Evolutionary conservation across 2,113 vertebrate species (phyloP), one percentile per base, ranked within the genome.

Genomic region (Pteropus alecto): DNA sequence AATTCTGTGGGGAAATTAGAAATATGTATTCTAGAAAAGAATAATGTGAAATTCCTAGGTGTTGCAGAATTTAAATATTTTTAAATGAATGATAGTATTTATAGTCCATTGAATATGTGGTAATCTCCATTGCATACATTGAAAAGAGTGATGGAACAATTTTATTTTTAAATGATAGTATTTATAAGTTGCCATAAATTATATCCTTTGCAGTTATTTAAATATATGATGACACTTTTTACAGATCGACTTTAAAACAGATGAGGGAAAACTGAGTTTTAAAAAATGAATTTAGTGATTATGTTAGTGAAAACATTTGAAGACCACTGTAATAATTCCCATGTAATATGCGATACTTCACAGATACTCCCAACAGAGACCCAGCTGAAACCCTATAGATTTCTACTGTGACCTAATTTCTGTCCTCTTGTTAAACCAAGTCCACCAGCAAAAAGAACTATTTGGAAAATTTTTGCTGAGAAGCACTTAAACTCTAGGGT

Each of bases 91-190:
- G 16, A 68, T 83, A 78, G 43, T 79, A 82, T 58, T 48, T 56
- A 60, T 84, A 60, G 16, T 87, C 10, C 19, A 85, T 33, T 2
- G 12, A 88, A 77, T 76, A 60, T 67, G 21, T 90, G 51, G 13
- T 18, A 41, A 71, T 83, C 41, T 93, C 6, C 63, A 73, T 12
- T 61, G 28, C 16, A 56, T 56, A 60, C 33, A 87, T 26, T 65
- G 41, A 61, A 95, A 93, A 93, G 38, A 83, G 12, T 87, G 38
- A 60, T 63, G 2, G 19, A 68, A 86, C 7, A 79, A 5, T 74
- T 92, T 96, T 68, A 79, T 71, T 95, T 95, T 95, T 87, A 87
- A 90, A 43, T 70, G 35, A 78, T 41, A 76, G 21, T n/a, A 87
- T 35, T 81, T 94, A 51, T 90, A 87, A 93, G 22, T 46, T 85